phyloP scores from a whole-genome alignment of 1,140 invertebrate genomes.

The Heliothis virescens region DNA sequence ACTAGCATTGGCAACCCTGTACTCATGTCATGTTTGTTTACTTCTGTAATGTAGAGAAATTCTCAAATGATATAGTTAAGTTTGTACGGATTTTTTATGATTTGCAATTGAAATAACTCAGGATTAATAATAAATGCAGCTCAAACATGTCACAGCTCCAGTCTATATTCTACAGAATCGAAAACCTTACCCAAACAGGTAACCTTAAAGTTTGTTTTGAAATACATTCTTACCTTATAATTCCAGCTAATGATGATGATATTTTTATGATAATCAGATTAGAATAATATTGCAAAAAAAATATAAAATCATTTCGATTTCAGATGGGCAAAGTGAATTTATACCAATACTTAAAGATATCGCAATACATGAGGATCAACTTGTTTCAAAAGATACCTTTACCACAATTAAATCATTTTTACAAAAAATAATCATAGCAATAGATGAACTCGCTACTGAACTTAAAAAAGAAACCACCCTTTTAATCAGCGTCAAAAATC shows the following conservation, averaged over 20 bases:
- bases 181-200: conserved; percentile 65
- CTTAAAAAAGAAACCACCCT: conserved; percentile 77
- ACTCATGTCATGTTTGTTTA: too few species aligned
- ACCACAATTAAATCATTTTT: conserved; percentile 63
- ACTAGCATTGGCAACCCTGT: too few species aligned
- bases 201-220: conserved; percentile 11
- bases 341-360: conserved; percentile 52
- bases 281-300: neutral
- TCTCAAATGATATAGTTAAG: too few species aligned
- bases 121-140: neutral
- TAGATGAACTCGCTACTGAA: conserved; percentile 69
- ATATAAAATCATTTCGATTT: conserved; percentile 47
- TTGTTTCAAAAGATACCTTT: conserved; percentile 37
- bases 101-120: too few species aligned
- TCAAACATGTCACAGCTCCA: conserved; percentile 55
- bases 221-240: too few species aligned
- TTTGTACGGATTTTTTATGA: too few species aligned
- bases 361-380: conserved; percentile 20
- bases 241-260: too few species aligned
- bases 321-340: conserved; percentile 62
- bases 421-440: conserved; percentile 72
- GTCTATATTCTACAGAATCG: conserved; percentile 62
- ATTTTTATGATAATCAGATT: too few species aligned
- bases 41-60: too few species aligned
- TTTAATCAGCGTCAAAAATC: conserved; percentile 87